Evolutionary conservation across 2,113 vertebrate genomes (phyloP).

Genomic region (Burhinus bistriatus): DNA sequence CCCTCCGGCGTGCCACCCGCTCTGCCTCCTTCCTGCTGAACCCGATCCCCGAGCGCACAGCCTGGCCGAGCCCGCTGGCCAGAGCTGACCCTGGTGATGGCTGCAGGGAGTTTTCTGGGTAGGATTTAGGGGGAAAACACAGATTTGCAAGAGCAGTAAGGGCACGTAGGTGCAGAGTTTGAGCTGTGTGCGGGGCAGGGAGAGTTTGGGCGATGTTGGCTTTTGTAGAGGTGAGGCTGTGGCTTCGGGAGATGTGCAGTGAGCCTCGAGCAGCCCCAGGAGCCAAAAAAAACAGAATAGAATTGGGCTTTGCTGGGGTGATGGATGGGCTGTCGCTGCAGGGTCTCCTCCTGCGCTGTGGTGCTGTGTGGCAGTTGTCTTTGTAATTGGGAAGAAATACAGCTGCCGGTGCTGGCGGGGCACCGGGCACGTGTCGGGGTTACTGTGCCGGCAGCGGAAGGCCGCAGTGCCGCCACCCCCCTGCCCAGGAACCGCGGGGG

Average conservation of each 20-base stretch:
- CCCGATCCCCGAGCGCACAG: background rate
- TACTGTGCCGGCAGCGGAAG: rapidly evolving
- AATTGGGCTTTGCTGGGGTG: rapidly evolving
- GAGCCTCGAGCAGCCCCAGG: rapidly evolving
- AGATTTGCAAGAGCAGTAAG: rapidly evolving
- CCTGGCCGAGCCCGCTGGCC: background rate
- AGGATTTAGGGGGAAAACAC: background rate
- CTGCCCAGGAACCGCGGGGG: rapidly evolving
- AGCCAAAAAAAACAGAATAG: rapidly evolving
- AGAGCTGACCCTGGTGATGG: background rate
- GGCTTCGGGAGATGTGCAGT: too few relatives aligned
- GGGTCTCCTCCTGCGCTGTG: rapidly evolving
- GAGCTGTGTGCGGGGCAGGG: background rate
- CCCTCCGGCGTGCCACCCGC: background rate
- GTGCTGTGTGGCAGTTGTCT: background rate
- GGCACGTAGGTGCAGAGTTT: rapidly evolving
- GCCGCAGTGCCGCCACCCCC: rapidly evolving
- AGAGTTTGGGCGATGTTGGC: rapidly evolving
- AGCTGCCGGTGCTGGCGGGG: rapidly evolving
- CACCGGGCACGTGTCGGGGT: rapidly evolving
- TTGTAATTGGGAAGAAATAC: background rate
- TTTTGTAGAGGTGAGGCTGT: rapidly evolving
- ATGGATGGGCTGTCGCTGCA: background rate
- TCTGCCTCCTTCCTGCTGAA: conserved; percentile 39
- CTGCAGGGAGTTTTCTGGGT: rapidly evolving